phyloP scores from a whole-genome alignment of 2,888 invertebrate species.

The Tetropium fuscum region DNA sequence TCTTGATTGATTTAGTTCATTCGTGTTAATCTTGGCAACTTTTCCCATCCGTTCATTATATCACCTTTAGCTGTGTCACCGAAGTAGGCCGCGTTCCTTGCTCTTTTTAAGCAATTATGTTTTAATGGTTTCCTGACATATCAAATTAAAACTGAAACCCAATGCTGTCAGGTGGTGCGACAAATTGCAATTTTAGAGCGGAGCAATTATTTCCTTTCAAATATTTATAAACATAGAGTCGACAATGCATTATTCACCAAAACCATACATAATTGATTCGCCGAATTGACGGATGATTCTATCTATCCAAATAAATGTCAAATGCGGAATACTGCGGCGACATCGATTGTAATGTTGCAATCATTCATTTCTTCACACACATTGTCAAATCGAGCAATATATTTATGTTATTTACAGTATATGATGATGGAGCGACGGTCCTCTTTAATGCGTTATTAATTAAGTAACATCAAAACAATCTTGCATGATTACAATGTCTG shows the following conservation, averaged over 20 bases:
- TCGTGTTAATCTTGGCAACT: slow-evolving; percentile 45
- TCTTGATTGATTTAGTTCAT: slow-evolving; percentile 43
- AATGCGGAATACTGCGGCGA: slow-evolving; percentile 38
- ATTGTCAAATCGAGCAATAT: neutral
- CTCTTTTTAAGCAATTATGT: slow-evolving; percentile 38
- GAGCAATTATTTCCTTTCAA: slow-evolving; percentile 35
- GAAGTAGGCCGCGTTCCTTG: slow-evolving; percentile 27
- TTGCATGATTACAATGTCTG: no score
- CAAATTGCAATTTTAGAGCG: slow-evolving; percentile 36
- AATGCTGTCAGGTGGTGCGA: slow-evolving; percentile 36
- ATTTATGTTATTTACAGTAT: no score
- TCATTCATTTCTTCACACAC: slow-evolving; percentile 32
- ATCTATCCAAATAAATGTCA: slow-evolving; percentile 48
- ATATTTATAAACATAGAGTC: slow-evolving; percentile 21
- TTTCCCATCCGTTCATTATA: slow-evolving; percentile 51
- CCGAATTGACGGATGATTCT: slow-evolving; percentile 39
- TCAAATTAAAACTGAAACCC: slow-evolving; percentile 41
- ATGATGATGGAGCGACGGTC: no score
- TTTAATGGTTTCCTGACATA: slow-evolving; percentile 42
- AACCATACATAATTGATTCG: slow-evolving; percentile 42
- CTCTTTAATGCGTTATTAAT: no score
- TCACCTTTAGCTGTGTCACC: slow-evolving; percentile 43
- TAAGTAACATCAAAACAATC: no score
- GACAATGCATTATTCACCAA: slow-evolving; percentile 23
- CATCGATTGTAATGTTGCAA: slow-evolving; percentile 36